Evolutionary conservation across 2,113 vertebrate species (phyloP).

Genomic region (Bufo gargarizans): DNA sequence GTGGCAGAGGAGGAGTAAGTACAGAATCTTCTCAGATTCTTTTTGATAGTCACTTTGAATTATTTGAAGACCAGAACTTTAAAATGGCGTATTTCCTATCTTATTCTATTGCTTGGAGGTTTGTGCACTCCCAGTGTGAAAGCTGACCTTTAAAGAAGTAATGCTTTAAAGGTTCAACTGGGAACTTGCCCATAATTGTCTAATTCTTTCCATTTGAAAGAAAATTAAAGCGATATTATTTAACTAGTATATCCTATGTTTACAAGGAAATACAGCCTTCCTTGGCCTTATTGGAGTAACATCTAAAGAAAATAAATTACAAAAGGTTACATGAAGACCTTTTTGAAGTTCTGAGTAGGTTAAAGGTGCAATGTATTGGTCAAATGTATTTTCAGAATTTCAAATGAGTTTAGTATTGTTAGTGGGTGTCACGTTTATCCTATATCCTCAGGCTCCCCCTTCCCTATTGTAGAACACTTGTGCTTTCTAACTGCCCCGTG

Average conservation of each 20-base stretch:
- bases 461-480: not conserved
- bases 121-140: conserved; percentile 60
- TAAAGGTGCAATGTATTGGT: conserved; percentile 85
- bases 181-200: not conserved
- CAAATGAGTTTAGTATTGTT: not conserved
- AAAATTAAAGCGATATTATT: not conserved
- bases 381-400: not conserved
- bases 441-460: not conserved
- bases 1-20: conserved; percentile 90
- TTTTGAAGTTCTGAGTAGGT: conserved; percentile 77
- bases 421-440: not conserved
- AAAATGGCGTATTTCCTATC: conserved; percentile 73
- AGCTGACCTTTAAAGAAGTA: conserved; percentile 64
- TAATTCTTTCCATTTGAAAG: conserved; percentile 51
- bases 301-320: conserved; percentile 39
- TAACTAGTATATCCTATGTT: conserved; percentile 28
- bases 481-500: not conserved
- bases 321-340: conserved; percentile 72
- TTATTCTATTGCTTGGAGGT: conserved; percentile 39
- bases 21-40: conserved; percentile 90
- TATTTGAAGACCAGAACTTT: conserved; percentile 83
- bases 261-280: conserved; percentile 40
- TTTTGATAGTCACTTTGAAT: conserved; percentile 86
- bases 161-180: conserved; percentile 37
- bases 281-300: conserved; percentile 11